A percentile compares a stretch with the other conserved stretches of the same genome.
phyloP scores from a whole-genome alignment of 2,888 invertebrate species.

The Drosophila borborema region DNA sequence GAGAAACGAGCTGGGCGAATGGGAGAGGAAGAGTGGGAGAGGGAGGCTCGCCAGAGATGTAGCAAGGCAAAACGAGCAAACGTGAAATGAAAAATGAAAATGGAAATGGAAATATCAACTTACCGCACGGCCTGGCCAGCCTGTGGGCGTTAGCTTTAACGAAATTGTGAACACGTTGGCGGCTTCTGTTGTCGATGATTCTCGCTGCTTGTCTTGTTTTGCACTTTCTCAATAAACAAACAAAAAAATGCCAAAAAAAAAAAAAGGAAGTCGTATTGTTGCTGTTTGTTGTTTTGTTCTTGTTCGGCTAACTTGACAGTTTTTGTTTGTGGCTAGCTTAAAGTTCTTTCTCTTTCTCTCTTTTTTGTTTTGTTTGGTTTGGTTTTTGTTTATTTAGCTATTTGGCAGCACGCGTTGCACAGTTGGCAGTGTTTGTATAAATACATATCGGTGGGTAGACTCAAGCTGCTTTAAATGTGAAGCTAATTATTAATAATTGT shows the following conservation, averaged over 20 bases:
- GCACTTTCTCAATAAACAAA: slow-evolving; percentile 23
- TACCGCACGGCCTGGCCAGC: slow-evolving; percentile 63
- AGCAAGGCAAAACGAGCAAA: not conserved
- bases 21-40: not conserved
- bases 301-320: slow-evolving; percentile 6
- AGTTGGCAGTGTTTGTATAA: slow-evolving; percentile 58
- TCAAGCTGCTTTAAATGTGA: not conserved
- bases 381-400: too few species aligned
- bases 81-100: slow-evolving; percentile 33
- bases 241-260: slow-evolving; percentile 17
- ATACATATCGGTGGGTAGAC: slow-evolving; percentile 12
- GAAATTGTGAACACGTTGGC: slow-evolving; percentile 35
- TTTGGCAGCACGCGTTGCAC: slow-evolving; percentile 44
- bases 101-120: slow-evolving; percentile 68
- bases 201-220: slow-evolving; percentile 1
- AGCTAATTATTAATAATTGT: slow-evolving; percentile 2
- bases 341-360: not conserved
- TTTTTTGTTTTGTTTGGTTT: too few species aligned
- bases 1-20: slow-evolving; percentile 3
- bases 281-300: not conserved
- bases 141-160: slow-evolving; percentile 25
- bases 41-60: not conserved
- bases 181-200: slow-evolving; percentile 7
- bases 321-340: slow-evolving; percentile 7
- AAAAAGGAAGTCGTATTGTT: slow-evolving; percentile 12